Evolutionary conservation across 2,113 vertebrate genomes (phyloP), one percentile per base, ranked within the genome.

Genomic region (Blennius ocellaris): DNA sequence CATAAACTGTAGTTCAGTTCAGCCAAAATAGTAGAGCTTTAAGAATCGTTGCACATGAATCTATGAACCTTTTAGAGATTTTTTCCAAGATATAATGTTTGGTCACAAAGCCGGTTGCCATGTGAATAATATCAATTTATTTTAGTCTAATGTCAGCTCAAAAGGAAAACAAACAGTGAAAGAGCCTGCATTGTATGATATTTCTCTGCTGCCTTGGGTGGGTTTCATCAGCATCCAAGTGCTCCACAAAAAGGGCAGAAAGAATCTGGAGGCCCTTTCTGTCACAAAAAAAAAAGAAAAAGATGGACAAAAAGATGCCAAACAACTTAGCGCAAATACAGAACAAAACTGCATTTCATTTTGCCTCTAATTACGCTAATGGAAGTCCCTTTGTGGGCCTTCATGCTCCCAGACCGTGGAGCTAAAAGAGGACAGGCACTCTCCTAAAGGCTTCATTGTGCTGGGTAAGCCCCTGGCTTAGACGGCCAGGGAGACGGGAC

Each of bases 331-430:
- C 52, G 37, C 49, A 81, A 76, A 84, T 74, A 81, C 82, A 82
- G 84, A 90, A 87, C 78, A 85, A 85, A 86, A 84, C 82, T 92
- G 88, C 87, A 86, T 90, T 92, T 90, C 71, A 89, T 90, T 93
- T 82, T 81, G 48, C 86, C 76, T 89, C 84, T 92, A 92, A 93
- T 94, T 92, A 90, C 90, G 54, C 87, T 92, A 93, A 94, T 94
- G 92, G 88, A 91, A 85, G 82, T 81, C 53, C 71, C 80, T 88
- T 91, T 92, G 88, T 92, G 53, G 66, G 69, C 72, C 61, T 56
- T 49, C 36, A 61, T 73, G 82, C 87, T 78, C 76, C 87, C 81
- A 87, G 75, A 85, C 73, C 75, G 69, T 64, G 47, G 56, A 80
- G 80, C 83, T 78, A 59, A 87, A 84, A 82, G 80, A 80, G 83